Percentiles rank a stretch among this genome's conserved stretches.
These are phyloP conservation scores for Loripinus fragilis DNA, from an alignment of 2,888 invertebrate genomes.

Conservation along the genomic window DNA sequence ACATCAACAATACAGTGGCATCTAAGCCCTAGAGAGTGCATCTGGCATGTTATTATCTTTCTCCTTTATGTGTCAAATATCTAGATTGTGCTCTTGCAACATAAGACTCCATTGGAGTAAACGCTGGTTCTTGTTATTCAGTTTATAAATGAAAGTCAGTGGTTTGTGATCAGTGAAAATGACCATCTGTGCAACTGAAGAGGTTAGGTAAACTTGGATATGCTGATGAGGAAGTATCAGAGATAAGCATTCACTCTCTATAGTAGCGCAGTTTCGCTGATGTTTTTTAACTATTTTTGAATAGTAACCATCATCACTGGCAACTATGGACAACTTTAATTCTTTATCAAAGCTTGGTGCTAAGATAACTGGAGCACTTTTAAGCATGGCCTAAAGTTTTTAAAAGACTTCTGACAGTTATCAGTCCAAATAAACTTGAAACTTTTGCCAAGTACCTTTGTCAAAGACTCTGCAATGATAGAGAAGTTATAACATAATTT, in stretches of 20 bases:
- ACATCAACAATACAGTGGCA: no score
- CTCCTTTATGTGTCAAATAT: neutral
- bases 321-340: conserved; percentile 54
- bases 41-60: no score
- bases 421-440: neutral
- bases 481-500: no score
- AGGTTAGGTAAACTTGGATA: neutral
- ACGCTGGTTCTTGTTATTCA: conserved; percentile 3
- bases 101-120: no score
- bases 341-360: no score
- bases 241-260: conserved; percentile 2
- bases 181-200: neutral
- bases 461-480: neutral
- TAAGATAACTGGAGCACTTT: conserved; percentile 36
- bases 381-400: conserved; percentile 16
- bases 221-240: neutral
- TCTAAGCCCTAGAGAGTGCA: no score
- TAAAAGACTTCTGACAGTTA: no score
- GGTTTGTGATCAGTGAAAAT: no score
- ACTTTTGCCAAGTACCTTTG: neutral
- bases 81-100: no score
- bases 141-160: conserved; percentile 4
- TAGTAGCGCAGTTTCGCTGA: neutral
- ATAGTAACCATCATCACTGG: conserved; percentile 29
- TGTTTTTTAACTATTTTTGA: neutral